These are phyloP conservation scores for Drusus annulatus DNA, from an alignment of 1,140 invertebrate genomes.

Conservation along the genomic window DNA sequence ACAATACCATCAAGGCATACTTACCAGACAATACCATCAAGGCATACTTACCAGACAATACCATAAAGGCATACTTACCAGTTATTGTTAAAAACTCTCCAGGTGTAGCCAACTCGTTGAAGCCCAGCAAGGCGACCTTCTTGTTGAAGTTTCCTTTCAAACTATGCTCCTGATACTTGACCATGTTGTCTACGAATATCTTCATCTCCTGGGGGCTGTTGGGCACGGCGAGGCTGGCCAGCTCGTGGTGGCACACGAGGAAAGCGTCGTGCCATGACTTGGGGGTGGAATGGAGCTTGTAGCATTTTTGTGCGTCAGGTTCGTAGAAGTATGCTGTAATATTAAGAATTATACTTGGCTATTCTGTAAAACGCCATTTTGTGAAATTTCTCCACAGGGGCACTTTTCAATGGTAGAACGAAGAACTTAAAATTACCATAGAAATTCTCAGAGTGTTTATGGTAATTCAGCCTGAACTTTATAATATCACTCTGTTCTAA, in stretches of 20 bases:
- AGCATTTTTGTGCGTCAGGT: conserved; percentile 48
- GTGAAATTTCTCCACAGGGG: too few relatives aligned
- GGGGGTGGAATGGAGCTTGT: conserved; percentile 60
- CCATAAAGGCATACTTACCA: conserved; percentile 52
- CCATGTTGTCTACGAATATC: conserved; percentile 39
- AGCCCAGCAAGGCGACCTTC: conserved; percentile 60
- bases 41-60: too few relatives aligned
- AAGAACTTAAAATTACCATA: too few relatives aligned
- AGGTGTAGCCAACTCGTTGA: conserved; percentile 58
- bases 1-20: too few relatives aligned
- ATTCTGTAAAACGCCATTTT: neutral
- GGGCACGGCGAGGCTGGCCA: conserved; percentile 60
- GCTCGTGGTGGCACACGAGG: conserved; percentile 59
- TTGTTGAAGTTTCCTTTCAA: conserved; percentile 57
- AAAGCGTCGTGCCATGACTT: conserved; percentile 59
- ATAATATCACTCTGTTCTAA: too few relatives aligned
- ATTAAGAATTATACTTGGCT: neutral
- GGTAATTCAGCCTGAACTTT: too few relatives aligned
- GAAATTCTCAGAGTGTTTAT: too few relatives aligned
- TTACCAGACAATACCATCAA: too few relatives aligned
- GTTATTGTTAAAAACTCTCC: conserved; percentile 60
- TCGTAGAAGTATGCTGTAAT: conserved; percentile 36
- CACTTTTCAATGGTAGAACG: too few relatives aligned
- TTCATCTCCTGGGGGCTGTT: conserved; percentile 55
- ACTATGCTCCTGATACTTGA: conserved; percentile 44